Base-by-base conservation (phyloP, 1,140 invertebrate species). In the Drosophila arawakana region DNA sequence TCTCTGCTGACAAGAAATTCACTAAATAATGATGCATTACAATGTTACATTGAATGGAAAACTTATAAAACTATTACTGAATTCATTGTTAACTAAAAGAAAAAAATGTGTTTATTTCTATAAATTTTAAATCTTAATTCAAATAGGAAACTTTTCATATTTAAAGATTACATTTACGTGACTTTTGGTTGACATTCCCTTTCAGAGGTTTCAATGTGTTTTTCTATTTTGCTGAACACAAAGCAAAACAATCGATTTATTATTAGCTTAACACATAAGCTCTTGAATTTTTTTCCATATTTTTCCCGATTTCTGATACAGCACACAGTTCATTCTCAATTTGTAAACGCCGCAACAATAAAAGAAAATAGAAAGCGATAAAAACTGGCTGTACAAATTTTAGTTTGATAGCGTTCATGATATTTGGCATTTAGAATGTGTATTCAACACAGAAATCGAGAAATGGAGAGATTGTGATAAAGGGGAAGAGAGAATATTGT, bases 11-110 rank as follows among this genome's bases (percentile, higher is more conserved):
- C 39, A 15, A n/a, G 37, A 67, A 59, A 52, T 50, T 25, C 54
- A 63, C 50, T 18, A 46, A 67, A 68, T 66, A 47, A 72, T 50
- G 65, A 50, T 58, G 18, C 63, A 54, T 59, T 49, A 50, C 70
- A 72, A 60, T 59, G 39, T 67, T 9, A 21, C 59, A 50, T 30
- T 30, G 25, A 21, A 21, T 21, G 1, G 18, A 21, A 21, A 21
- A 21, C 18, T 2, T 21, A 21, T 21, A 1, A 21, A 21, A 21
- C 18, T 21, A 21, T 21, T 21, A 21, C 18, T 21, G 18, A 21
- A 21, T 21, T 21, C 18, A 21, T 1, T 21, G 0, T 21, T 21
- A 21, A 1, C 18, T 21, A 21, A 21, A 21, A 15, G 15, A 15
- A 15, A 15, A 15, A 15, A 0, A 15, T 15, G 15, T 15, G 0